Conservation (phyloP, 2,113 vertebrate species). For the Theristicus caerulescens region DNA sequence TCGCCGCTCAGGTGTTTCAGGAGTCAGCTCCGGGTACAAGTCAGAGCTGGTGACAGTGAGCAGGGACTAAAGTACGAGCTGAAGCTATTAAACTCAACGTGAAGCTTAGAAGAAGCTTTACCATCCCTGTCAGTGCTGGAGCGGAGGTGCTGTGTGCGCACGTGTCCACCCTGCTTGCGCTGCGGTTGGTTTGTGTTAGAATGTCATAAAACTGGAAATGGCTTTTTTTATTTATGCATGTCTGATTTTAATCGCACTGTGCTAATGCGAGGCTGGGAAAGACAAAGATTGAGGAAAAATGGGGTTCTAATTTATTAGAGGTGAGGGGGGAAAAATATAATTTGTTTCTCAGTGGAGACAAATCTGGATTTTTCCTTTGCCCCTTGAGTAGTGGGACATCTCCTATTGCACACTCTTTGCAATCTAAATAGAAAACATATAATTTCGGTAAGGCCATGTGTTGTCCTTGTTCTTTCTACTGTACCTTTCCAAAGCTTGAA, state of each 20-base stretch:
- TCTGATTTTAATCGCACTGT: background rate
- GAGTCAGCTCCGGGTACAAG: background rate
- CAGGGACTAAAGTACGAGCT: background rate
- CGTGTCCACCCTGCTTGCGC: accelerated
- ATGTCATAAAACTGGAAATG: background rate
- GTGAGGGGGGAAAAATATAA: background rate
- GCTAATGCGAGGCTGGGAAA: background rate
- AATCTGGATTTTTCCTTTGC: background rate
- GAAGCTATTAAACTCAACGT: background rate
- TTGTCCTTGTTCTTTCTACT: background rate
- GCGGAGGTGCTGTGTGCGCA: too few species aligned
- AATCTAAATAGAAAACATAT: background rate
- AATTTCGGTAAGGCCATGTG: background rate
- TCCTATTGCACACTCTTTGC: background rate
- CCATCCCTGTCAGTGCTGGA: background rate
- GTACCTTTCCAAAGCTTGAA: background rate
- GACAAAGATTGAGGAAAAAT: background rate
- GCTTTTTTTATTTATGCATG: background rate
- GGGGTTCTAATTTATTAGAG: background rate
- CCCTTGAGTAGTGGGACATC: background rate
- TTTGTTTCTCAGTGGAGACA: background rate
- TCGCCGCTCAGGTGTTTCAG: background rate
- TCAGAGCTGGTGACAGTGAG: background rate
- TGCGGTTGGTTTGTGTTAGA: background rate
- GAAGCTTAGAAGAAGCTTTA: background rate